Evolutionary conservation across 2,113 vertebrate species (phyloP), one percentile per base, ranked within the genome.

Genomic region (Odocoileus virginianus): DNA sequence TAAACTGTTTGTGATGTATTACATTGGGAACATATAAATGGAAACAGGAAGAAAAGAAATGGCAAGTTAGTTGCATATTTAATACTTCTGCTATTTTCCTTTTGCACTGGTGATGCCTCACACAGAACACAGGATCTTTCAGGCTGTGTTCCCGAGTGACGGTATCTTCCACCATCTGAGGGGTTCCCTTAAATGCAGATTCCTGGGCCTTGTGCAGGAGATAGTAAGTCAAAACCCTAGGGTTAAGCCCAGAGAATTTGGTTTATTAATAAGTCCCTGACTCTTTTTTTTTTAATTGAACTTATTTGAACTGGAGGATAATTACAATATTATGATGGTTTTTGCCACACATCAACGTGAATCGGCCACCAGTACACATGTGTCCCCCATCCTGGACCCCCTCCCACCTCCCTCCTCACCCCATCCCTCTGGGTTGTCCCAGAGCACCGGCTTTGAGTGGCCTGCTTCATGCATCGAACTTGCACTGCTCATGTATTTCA

Each of bases 11-110:
- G 83, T 30, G 45, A 90, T 93, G 5, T 83, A 94, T 91, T 88
- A 52, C 33, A 57, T 58, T 61, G 54, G 93, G 10, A 87, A 71
- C 76, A 60, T 21, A 76, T 45, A 92, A 94, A 92, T 60, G 89
- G 97, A 92, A 96, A 93, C 28, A 76, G 67, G 43, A 86, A 84
- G 78, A 58, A 89, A 93, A 94, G 12, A 95, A 67, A 71, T 58
- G 21, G 54, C 15, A 71, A 82, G 71, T 17, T 85, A 82, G 71
- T 17, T 85, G 23, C 58, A 2, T 81, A 30, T 85, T 86, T 92
- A 61, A 6, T 67, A 82, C 93, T 76, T 87, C 92, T 94, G 84
- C 60, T 27, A 30, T 57, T 92, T 94, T 33, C 8, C 81, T 81
- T 74, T 91, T 40, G 14, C 43, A 40, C 40, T 23, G 4, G 27